phyloP scores from a whole-genome alignment of 2,888 invertebrate species.

The Nymphalis urticae region DNA sequence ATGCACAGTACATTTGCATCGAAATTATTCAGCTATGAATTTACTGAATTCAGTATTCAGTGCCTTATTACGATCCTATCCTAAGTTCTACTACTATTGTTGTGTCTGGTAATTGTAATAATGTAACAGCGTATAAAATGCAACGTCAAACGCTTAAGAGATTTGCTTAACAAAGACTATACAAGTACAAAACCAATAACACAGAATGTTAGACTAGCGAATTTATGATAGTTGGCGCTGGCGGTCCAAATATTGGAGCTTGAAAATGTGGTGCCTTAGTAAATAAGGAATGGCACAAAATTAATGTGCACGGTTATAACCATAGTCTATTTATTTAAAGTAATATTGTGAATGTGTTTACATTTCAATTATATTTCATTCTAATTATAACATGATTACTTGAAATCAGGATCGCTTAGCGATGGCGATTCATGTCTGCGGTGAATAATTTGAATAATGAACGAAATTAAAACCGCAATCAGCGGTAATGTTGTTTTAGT shows the following conservation, averaged over 20 bases:
- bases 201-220: neutral
- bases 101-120: neutral
- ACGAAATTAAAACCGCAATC: too few species aligned
- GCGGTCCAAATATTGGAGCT: conserved; percentile 2
- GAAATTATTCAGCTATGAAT: conserved; percentile 23
- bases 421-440: too few species aligned
- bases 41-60: conserved; percentile 21
- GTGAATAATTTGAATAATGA: too few species aligned
- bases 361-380: neutral
- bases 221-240: neutral
- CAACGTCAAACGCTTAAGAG: neutral
- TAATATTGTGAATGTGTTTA: neutral
- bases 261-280: neutral
- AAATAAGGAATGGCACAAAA: neutral
- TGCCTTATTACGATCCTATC: conserved; percentile 12
- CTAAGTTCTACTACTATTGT: neutral
- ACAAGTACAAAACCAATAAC: conserved; percentile 4
- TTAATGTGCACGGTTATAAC: neutral
- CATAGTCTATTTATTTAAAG: neutral
- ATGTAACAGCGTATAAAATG: neutral
- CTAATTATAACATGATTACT: neutral
- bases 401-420: too few species aligned
- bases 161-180: neutral
- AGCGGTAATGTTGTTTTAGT: neutral
- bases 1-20: conserved; percentile 15